These are phyloP conservation scores for Chascanopsetta lugubris DNA, from an alignment of 2,113 vertebrate genomes.

Conservation along the genomic window DNA sequence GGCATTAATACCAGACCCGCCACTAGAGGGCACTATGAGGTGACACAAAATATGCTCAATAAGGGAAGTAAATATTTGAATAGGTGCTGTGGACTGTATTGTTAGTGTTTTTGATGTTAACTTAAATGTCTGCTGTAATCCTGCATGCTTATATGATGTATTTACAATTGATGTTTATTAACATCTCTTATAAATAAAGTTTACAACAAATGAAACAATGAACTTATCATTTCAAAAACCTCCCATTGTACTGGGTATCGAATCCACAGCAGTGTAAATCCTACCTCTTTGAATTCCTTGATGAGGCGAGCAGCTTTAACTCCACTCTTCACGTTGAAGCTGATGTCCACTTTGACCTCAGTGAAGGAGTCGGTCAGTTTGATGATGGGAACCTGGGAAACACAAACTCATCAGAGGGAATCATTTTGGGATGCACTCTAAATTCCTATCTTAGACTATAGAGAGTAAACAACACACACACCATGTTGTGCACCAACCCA, in stretches of 20 bases:
- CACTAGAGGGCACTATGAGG: too few species aligned
- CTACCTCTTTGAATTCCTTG: conserved; percentile 97
- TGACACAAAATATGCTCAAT: too few species aligned
- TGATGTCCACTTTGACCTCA: conserved; percentile 99
- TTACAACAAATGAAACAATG: neutral
- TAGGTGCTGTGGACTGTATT: too few species aligned
- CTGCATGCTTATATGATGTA: too few species aligned
- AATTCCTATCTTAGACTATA: neutral
- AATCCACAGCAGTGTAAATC: neutral
- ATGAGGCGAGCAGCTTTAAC: conserved; percentile 96
- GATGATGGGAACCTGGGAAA: conserved; percentile 95
- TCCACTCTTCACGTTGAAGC: conserved; percentile 97
- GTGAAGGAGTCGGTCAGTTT: conserved; percentile 97
- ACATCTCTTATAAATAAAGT: too few species aligned
- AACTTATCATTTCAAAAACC: neutral
- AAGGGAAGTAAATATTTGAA: too few species aligned
- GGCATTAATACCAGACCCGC: too few species aligned
- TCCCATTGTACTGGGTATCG: neutral
- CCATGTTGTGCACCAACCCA: neutral
- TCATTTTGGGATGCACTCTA: too few species aligned
- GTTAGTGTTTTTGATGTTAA: too few species aligned
- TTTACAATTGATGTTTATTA: too few species aligned
- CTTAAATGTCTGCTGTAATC: too few species aligned
- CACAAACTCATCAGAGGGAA: conserved; percentile 13
- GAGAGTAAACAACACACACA: neutral